Conservation (phyloP, 1,140 invertebrate species). For the Lysiphlebus fabarum region DNA sequence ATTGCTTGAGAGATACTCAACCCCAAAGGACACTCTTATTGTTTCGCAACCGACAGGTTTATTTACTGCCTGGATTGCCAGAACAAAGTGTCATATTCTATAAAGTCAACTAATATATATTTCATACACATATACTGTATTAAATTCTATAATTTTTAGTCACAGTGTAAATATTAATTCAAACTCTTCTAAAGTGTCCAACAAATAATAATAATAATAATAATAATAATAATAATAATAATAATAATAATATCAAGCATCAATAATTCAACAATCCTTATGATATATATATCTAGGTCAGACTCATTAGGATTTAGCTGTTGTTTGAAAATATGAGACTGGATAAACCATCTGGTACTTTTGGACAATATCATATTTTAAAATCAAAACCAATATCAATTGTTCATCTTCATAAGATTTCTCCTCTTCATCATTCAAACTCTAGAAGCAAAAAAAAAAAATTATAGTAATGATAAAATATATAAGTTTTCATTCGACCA, state of each 20-base stretch:
- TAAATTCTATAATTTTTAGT: not conserved
- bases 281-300: conserved; percentile 32
- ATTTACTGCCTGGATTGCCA: conserved; percentile 40
- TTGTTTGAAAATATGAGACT: conserved; percentile 24
- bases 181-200: too few species aligned
- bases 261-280: too few species aligned
- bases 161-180: not conserved
- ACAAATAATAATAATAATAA: too few species aligned
- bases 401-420: too few species aligned
- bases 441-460: conserved; percentile 35
- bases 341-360: conserved; percentile 12
- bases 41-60: conserved; percentile 44
- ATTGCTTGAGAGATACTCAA: conserved; percentile 38
- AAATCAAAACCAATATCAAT: not conserved
- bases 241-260: too few species aligned
- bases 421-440: conserved; percentile 26
- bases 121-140: not conserved
- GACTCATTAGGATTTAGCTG: conserved; percentile 34
- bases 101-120: too few species aligned
- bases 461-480: too few species aligned
- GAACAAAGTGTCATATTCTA: too few species aligned
- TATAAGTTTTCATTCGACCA: conserved; percentile 28
- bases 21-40: conserved; percentile 38
- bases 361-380: conserved; percentile 21
- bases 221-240: too few species aligned